These are phyloP conservation scores for Sebastes diaconus DNA, from an alignment of 2,797 vertebrate species.

Conservation along the genomic window DNA sequence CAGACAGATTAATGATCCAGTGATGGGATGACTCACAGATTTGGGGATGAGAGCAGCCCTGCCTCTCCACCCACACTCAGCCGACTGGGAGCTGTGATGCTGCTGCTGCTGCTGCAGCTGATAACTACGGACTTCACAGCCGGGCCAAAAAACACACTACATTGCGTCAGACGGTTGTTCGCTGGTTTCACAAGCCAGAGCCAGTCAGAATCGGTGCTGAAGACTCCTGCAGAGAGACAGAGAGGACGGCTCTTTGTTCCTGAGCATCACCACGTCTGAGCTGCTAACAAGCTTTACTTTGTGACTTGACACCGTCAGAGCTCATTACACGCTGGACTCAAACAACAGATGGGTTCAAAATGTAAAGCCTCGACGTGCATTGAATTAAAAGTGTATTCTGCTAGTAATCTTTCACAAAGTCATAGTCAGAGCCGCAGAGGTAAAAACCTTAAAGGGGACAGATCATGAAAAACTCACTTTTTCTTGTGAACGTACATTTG, in stretches of 20 bases:
- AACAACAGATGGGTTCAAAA: constrained; percentile 8
- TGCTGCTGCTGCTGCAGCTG: constrained; percentile 30
- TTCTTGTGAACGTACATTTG: not conserved
- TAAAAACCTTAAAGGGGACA: not conserved
- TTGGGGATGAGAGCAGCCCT: constrained; percentile 58
- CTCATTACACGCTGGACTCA: constrained; percentile 10
- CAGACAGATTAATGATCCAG: constrained; percentile 74
- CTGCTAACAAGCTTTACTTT: constrained; percentile 53
- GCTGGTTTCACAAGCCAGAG: constrained; percentile 51
- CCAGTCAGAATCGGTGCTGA: constrained; percentile 35
- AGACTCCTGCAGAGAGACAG: constrained; percentile 35
- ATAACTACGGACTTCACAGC: constrained; percentile 37
- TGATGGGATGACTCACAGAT: constrained; percentile 72
- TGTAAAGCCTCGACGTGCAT: not conserved
- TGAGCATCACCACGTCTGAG: constrained; percentile 35
- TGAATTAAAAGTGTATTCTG: not conserved
- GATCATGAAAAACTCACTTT: not conserved
- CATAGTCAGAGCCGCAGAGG: not conserved
- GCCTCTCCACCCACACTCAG: constrained; percentile 52
- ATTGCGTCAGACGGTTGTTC: constrained; percentile 53
- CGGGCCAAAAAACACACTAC: constrained; percentile 33
- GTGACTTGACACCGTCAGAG: constrained; percentile 36
- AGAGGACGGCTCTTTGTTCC: constrained; percentile 43
- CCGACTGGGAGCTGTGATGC: constrained; percentile 36
- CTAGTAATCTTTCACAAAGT: not conserved